Base-by-base conservation (phyloP, 2,888 invertebrate species). In the Philaethria dido region DNA sequence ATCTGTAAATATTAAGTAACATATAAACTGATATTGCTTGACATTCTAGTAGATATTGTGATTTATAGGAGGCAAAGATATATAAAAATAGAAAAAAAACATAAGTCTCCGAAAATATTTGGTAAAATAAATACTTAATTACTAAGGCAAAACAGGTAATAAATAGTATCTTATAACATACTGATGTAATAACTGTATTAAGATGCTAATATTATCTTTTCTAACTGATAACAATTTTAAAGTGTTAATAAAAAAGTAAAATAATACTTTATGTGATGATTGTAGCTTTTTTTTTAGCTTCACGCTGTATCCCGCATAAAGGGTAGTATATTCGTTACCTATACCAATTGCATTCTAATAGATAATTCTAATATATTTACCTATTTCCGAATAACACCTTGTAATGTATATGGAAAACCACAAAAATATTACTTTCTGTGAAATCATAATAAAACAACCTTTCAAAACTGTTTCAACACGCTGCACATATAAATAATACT, bases 1-100 rank as follows among this genome's bases (percentile, higher is more conserved):
- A 47, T n/a, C 68, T 69, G 60, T 62, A 67, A 52, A 65, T 16
- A 62, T 22, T 39, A 9, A 36, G 29, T 20, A 25, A 29, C n/a
- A 54, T 25, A 22, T 33, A 36, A 60, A 16, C 36, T 45, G 2
- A 22, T 18, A n/a, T 9, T 9, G 16, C 16, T 29, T 4, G 22
- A 22, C 20, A 48, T 2, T 48, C 29, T 29, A 29, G 6, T 29
- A 3, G 6, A 29, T 29, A 29, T 29, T 29, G 6, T 29, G 3
- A 4, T 29, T 29, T 6, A 29, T 4, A 29, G 29, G 29, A 29
- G 6, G n/a, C n/a, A 29, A 29, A 29, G 6, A 29, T 29, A 29
- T 29, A n/a, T n/a, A n/a, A n/a, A n/a, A n/a, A n/a, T n/a, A n/a
- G n/a, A n/a, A n/a, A n/a, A n/a, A n/a, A n/a, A n/a, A n/a, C n/a